Conservation (phyloP, 2,888 invertebrate genomes). For the Shargacucullia verbasci region DNA sequence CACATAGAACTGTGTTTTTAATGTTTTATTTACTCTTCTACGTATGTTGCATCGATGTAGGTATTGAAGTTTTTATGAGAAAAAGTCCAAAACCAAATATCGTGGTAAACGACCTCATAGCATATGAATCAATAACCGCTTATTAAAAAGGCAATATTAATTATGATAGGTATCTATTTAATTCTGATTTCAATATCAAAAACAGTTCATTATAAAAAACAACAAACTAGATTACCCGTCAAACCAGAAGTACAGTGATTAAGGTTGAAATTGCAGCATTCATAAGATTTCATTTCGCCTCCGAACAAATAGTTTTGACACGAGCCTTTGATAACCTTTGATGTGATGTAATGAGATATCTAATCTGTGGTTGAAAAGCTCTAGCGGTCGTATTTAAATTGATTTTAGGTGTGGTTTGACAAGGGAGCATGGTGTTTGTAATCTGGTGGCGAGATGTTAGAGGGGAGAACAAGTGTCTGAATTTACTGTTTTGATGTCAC, state of each 20-base stretch:
- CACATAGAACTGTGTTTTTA: too few species aligned
- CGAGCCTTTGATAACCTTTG: constrained; percentile 60
- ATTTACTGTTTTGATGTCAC: constrained; percentile 18
- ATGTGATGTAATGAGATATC: constrained; percentile 67
- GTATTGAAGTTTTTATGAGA: too few species aligned
- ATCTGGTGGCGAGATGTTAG: constrained; percentile 34
- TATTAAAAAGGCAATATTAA: too few species aligned
- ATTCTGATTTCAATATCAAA: too few species aligned
- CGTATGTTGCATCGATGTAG: too few species aligned
- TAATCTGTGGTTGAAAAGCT: constrained; percentile 61
- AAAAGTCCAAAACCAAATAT: too few species aligned
- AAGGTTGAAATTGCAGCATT: constrained; percentile 24
- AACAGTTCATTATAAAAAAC: too few species aligned
- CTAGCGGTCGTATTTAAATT: constrained; percentile 49
- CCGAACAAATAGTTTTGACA: constrained; percentile 66
- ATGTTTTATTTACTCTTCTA: too few species aligned
- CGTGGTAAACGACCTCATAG: too few species aligned
- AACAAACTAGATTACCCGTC: too few species aligned
- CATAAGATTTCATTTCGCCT: constrained; percentile 44
- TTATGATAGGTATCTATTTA: too few species aligned
- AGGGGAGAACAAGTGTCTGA: constrained; percentile 23
- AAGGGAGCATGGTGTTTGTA: constrained; percentile 42
- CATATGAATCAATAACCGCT: too few species aligned
- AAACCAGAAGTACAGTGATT: constrained; percentile 9
- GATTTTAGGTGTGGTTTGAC: constrained; percentile 55